Evolutionary conservation across 2,113 vertebrate genomes (phyloP).

Genomic region (Lepisosteus osseus): DNA sequence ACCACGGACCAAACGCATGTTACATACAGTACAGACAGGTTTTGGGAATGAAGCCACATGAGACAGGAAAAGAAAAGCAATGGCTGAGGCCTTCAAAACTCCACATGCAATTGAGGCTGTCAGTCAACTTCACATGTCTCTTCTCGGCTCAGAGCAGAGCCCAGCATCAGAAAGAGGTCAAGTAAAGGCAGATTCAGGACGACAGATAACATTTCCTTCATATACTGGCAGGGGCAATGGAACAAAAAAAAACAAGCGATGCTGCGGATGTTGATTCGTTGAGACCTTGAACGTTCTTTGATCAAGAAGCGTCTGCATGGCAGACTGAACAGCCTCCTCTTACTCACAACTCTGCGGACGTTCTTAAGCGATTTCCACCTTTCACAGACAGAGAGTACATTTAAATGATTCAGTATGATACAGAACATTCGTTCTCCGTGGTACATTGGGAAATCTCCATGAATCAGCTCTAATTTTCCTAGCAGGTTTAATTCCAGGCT

Average conservation of each 20-base stretch:
- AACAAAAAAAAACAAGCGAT: constrained; percentile 56
- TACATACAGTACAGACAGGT: too few species aligned
- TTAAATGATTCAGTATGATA: constrained; percentile 41
- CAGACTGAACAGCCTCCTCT: constrained; percentile 31
- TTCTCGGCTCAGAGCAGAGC: too few species aligned
- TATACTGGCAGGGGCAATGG: constrained; percentile 45
- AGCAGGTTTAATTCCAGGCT: constrained; percentile 50
- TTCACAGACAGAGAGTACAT: constrained; percentile 35
- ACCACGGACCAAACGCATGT: too few species aligned
- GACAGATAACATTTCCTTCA: constrained; percentile 44
- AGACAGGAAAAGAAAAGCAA: too few species aligned
- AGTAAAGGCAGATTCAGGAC: constrained; percentile 49
- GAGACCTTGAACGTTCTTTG: constrained; percentile 57
- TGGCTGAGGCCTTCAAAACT: too few species aligned
- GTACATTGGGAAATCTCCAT: constrained; percentile 28
- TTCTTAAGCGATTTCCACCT: constrained; percentile 21
- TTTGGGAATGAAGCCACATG: too few species aligned
- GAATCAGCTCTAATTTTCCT: constrained; percentile 59
- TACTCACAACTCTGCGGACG: background rate
- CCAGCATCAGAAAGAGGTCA: constrained; percentile 35
- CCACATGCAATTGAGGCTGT: too few species aligned
- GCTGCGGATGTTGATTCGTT: constrained; percentile 54
- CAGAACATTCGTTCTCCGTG: background rate
- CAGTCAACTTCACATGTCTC: too few species aligned
- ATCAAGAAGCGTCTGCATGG: constrained; percentile 46